Evolutionary conservation across 2,113 vertebrate species (phyloP), one percentile per base, ranked within the genome.

Genomic region (Entomyzon cyanotis): DNA sequence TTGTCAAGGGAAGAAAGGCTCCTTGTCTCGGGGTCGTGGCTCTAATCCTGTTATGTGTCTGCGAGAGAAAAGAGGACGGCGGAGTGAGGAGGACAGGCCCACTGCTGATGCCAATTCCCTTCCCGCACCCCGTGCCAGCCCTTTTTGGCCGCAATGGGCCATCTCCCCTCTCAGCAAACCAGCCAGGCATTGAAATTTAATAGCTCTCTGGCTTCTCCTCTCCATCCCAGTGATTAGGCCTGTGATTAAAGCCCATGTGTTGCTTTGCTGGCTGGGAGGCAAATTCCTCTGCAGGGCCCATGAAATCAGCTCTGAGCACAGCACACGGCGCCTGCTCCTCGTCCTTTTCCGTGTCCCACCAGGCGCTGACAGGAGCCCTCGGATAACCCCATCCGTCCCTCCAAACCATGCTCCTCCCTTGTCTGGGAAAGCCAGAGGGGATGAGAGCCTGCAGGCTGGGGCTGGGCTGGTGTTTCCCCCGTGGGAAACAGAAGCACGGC

Each of bases 1-100:
- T 59, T 22, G 33, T 35, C 68, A 74, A 1, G 7, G 65, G 95
- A 97, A 98, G 94, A 98, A 98, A 97, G 94, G 96, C 50, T 91
- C 95, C 94, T 98, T 98, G 97, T 98, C 80, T 58, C 1, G 22
- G 76, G 93, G 81, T 86, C 39, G 35, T 15, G 52, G 95, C 93
- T 95, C 93, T 76, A 53, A 84, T 94, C 96, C 97, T 89, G 96
- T 89, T 94, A 5, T 24, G 44, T 84, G 91, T 87, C 96, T 65
- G 68, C 8, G 24, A 74, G 56, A 88, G 97, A 97, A 96, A 96
- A 80, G 95, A 85, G 25, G 15, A 15, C 15, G 53, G 33, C 0
- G 0, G 70, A 58, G 81, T 22, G 55, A 64, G 93, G 60, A 86
- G 80, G 80, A 65, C 82, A 13, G 77, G 39, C 56, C 92, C 59